Evolutionary conservation across 1,140 invertebrate species (phyloP), one percentile per base, ranked within the genome.

Genomic region (Dendroctonus ponderosae): DNA sequence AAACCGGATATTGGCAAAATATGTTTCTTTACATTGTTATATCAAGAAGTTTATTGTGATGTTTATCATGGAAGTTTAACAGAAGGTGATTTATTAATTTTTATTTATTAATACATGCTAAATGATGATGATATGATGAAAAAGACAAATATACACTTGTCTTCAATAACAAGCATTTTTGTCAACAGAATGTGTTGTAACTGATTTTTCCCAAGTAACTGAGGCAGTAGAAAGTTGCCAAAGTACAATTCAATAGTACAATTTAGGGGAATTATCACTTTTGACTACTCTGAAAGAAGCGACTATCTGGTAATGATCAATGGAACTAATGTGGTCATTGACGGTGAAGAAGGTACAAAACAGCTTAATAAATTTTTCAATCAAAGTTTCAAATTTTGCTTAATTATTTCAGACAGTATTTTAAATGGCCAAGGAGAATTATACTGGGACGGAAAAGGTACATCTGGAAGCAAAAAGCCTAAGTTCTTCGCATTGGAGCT

Each of bases 361-460:
- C 2, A 12, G 15, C 42, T 42, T 2, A 12, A 1, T 46, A 3
- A 1, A 46, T 11, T 11, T 46, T 46, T 11, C 43, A 46, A 2
- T 46, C 1, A 12, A 46, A 46, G 1, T 26, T 26, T 2, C 1
- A 46, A 46, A 46, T 2, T 2, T 46, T 46, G 1, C 43, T 12
- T 46, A 46, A 11, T 46, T 11, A 46, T 11, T 11, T 11, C 8
- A 12, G 43, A 12, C 50, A 11, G 40, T 37, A 14, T 62, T 11
- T 14, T 68, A 26, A 37, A 68, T 43, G 67, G 67, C 14, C 67
- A 64, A 52, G 67, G 67, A 4, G 26, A 49, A 41, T 37, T 53
- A 5, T 68, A 68, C n/a, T 68, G 67, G 67, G 67, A 68, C 48
- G 53, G 61, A 9, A 6, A 14, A 39, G 67, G 67, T 14, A 50